phyloP scores from a whole-genome alignment of 2,888 invertebrate genomes.

The Mystacides longicornis region DNA sequence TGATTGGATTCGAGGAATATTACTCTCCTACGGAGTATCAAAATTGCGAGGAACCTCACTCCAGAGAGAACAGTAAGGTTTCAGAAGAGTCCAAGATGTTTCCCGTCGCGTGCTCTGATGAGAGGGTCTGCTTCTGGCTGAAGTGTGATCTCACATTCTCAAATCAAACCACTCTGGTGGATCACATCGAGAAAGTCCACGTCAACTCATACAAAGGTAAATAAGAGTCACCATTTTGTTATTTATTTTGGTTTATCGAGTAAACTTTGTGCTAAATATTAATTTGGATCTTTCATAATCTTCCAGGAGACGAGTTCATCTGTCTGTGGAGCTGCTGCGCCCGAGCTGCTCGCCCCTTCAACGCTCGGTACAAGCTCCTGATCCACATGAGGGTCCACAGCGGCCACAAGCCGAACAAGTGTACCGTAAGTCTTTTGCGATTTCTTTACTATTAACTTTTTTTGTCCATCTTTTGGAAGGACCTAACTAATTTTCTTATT shows the following conservation, averaged over 20 bases:
- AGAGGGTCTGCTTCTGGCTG: slow-evolving; percentile 71
- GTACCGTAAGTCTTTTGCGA: slow-evolving; percentile 77
- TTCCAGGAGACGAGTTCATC: slow-evolving; percentile 77
- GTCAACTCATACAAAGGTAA: slow-evolving; percentile 73
- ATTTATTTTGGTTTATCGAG: too few relatives aligned
- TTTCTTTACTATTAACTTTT: neutral
- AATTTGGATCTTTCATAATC: too few relatives aligned
- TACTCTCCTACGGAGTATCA: slow-evolving; percentile 13
- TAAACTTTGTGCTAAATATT: too few relatives aligned
- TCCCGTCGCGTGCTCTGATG: slow-evolving; percentile 34
- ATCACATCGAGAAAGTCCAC: slow-evolving; percentile 79
- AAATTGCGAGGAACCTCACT: neutral
- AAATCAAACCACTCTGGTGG: slow-evolving; percentile 71
- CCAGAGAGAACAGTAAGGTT: neutral
- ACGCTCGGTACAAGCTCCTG: slow-evolving; percentile 93
- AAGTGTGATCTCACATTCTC: slow-evolving; percentile 75
- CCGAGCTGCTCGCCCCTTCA: slow-evolving; percentile 82
- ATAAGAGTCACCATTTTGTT: too few relatives aligned
- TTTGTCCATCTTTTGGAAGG: neutral
- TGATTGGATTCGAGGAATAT: slow-evolving; percentile 24
- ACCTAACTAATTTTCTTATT: neutral
- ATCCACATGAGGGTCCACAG: slow-evolving; percentile 97
- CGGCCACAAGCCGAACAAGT: slow-evolving; percentile 96
- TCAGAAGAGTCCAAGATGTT: neutral
- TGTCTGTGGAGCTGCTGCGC: slow-evolving; percentile 94